Evolutionary conservation across 2,113 vertebrate species (phyloP), one percentile per base, ranked within the genome.

Genomic region (Campylorhamphus procurvoides): DNA sequence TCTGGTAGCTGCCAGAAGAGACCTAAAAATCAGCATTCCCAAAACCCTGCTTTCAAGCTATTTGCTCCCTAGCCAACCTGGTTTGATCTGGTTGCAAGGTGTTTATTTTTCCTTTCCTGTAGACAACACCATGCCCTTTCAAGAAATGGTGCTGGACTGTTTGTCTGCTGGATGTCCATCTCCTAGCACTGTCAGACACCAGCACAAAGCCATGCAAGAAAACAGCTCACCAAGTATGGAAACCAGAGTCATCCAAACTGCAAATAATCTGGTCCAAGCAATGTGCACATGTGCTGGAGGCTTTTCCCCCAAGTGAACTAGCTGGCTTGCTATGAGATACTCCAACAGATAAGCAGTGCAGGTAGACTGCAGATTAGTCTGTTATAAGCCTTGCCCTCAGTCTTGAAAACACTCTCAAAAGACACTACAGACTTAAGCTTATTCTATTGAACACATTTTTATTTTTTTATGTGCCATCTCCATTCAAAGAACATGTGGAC

Each of bases 31-130:
- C 31, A 86, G 10, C n/a, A 53, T 84, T 77, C 64, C 28, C 60
- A 37, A 83, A 88, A 29, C 8, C 10, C 35, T 63, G 4, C 39
- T 87, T 67, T 47, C 42, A 82, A 28, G 37, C 28, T 46, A 19
- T 19, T 85, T 72, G 42, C 29, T 47, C 39, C 49, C 28, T 18
- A 68, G 42, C n/a, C 40, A 71, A 1, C n/a, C 67, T 46, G 66
- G 18, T 50, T 64, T 14, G 4, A 19, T 17, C 22, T 35, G n/a
- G n/a, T 40, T 1, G 0, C 14, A 33, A 27, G 35, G 24, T 42
- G 16, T 24, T 56, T 77, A 10, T 39, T 94, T 94, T 91, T 39
- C 29, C 18, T 47, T 39, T 46, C 69, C 39, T 73, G 12, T 84
- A 71, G 55, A 66, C 46, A 64, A 10, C 2, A 5, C 22, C 33